These are phyloP conservation scores for Urocitellus parryii DNA, from an alignment of 2,113 vertebrate species.

Conservation along the genomic window DNA sequence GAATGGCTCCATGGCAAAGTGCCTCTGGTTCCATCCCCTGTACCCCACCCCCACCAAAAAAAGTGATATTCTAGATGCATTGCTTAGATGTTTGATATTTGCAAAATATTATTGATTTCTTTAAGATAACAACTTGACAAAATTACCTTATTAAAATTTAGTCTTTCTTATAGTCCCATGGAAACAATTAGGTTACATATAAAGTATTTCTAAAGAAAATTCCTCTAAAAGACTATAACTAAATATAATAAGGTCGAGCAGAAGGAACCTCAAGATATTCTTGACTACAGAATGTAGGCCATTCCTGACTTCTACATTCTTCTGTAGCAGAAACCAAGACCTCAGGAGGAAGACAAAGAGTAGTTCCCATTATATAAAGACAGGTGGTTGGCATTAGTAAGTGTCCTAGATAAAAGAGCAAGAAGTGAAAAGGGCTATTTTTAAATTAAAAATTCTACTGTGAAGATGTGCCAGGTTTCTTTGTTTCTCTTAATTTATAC, in stretches of 20 bases:
- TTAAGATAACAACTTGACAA: constrained; percentile 31
- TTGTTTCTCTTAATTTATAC: constrained; percentile 7
- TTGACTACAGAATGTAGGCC: neutral
- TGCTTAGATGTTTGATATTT: constrained; percentile 25
- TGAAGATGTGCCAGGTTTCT: neutral
- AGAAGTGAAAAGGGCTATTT: neutral
- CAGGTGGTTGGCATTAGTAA: neutral
- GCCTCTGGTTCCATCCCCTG: too few species aligned
- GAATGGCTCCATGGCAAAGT: too few species aligned
- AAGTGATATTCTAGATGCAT: neutral
- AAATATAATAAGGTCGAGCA: neutral
- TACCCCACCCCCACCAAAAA: too few species aligned
- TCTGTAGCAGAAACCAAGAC: neutral
- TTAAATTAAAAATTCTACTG: constrained; percentile 27
- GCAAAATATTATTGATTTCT: constrained; percentile 38
- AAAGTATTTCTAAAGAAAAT: constrained; percentile 50
- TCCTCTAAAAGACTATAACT: neutral
- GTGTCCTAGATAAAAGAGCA: neutral
- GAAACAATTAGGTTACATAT: constrained; percentile 28
- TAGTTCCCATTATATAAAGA: constrained; percentile 2
- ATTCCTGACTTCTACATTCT: neutral
- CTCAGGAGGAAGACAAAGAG: neutral
- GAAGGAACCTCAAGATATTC: constrained; percentile 42
- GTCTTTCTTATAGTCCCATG: neutral
- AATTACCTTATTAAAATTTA: constrained; percentile 26